Percentiles rank a stretch among this genome's conserved stretches.
These are phyloP conservation scores for Odobenus rosmarus DNA, from an alignment of 2,113 vertebrate species.

Conservation along the genomic window DNA sequence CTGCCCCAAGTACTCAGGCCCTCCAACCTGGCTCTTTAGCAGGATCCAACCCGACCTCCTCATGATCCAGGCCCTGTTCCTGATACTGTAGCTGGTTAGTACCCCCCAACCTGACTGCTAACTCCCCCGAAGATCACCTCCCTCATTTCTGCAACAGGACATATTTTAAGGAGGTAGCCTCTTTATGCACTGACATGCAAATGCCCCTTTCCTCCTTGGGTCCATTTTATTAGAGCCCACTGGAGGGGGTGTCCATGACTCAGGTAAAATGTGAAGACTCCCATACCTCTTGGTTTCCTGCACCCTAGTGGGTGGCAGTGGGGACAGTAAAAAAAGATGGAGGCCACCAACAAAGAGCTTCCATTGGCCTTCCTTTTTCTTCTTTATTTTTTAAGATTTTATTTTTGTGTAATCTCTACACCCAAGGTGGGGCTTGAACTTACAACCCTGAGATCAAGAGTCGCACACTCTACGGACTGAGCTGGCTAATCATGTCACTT, in stretches of 20 bases:
- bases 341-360: not conserved
- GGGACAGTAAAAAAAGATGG: not conserved
- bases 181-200: not conserved
- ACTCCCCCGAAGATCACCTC: not conserved
- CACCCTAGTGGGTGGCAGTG: not conserved
- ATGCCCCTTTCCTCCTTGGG: not conserved
- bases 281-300: not conserved
- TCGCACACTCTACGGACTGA: not conserved
- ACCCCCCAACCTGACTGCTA: not conserved
- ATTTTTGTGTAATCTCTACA: not conserved
- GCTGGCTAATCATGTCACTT: not conserved
- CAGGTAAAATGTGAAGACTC: not conserved
- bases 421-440: not conserved
- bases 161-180: not conserved
- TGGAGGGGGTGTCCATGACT: not conserved
- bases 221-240: not conserved
- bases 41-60: not conserved
- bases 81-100: too few relatives aligned
- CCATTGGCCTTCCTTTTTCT: not conserved
- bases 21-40: not conserved
- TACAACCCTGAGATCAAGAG: not conserved
- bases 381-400: not conserved
- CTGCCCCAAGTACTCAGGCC: not conserved
- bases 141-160: not conserved
- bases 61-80: not conserved